Evolutionary conservation across 2,113 vertebrate species (phyloP).

Genomic region (Hirundichthys speculiger): DNA sequence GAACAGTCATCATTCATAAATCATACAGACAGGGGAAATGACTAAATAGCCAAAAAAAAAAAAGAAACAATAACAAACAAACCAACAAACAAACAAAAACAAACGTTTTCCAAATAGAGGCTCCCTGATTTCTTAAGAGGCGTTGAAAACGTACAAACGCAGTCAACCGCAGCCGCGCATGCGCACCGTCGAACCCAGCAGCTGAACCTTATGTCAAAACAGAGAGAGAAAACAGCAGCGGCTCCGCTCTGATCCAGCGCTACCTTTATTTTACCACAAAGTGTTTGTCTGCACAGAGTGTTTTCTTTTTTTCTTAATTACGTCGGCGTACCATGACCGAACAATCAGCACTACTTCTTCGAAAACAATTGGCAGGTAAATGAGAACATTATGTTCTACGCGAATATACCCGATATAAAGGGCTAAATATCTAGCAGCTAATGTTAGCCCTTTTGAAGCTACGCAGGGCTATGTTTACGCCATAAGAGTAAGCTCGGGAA

Average conservation of each 20-base stretch:
- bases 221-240: constrained; percentile 51
- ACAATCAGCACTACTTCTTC: constrained; percentile 81
- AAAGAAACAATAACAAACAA: too few species aligned
- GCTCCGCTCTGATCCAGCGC: constrained; percentile 28
- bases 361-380: constrained; percentile 85
- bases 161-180: constrained; percentile 47
- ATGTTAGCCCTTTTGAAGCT: constrained; percentile 57
- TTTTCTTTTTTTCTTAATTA: constrained; percentile 42
- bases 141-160: not conserved
- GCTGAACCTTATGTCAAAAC: constrained; percentile 73
- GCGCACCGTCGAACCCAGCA: constrained; percentile 58
- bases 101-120: too few species aligned
- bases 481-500: constrained; percentile 26
- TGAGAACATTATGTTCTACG: not conserved
- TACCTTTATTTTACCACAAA: constrained; percentile 35
- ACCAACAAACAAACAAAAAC: too few species aligned
- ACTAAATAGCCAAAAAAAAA: too few species aligned
- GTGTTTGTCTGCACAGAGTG: constrained; percentile 52
- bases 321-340: constrained; percentile 79
- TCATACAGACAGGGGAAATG: too few species aligned
- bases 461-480: constrained; percentile 66
- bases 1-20: too few species aligned
- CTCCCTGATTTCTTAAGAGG: not conserved
- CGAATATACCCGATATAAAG: constrained; percentile 4
- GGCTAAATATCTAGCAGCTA: constrained; percentile 29